Base-by-base conservation (phyloP, 1,140 invertebrate genomes). In the Sarcophaga peregrina region DNA sequence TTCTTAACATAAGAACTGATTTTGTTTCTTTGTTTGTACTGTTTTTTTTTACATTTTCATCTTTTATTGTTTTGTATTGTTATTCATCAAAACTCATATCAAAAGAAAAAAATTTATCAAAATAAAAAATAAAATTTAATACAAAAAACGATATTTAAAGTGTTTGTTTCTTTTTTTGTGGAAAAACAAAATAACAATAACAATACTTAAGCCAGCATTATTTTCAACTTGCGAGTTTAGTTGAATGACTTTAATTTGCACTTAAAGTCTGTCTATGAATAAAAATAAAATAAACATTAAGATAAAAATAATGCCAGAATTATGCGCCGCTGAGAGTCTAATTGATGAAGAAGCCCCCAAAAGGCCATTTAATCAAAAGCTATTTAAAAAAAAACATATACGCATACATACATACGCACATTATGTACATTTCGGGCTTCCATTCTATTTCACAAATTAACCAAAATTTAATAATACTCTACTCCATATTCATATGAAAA, bases 261-360 rank as follows among this genome's bases (percentile, higher is more conserved):
- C 50, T 68, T 81, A 62, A 84, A 75, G 84, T 87, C 85, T 87
- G 87, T 87, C 87, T 88, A 88, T 88, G 86, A 87, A 88, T 88
- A 86, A 86, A 86, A 86, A 86, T 88, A 88, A 88, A 88, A 87
- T 88, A 85, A 82, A 82, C 87, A 88, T 88, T 88, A 85, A 88
- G 87, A 88, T 88, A 86, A 88, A 83, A 80, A 73, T 83, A 88
- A 88, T 88, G 87, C 80, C 85, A 88, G 86, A 88, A 88, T 88
- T 88, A 88, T 88, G 85, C 87, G 82, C 80, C 73, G 73, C 83
- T 86, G 81, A 17, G 81, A 17, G 84, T 81, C 82, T 86, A 86
- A 86, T 88, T 88, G 83, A 86, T 84, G 86, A 88, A 87, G 86
- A 58, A 58, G 15, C 54, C 86, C 25, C 87, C 88, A 88, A 85